Evolutionary conservation across 2,113 vertebrate genomes (phyloP).

Genomic region (Pimephales promelas): DNA sequence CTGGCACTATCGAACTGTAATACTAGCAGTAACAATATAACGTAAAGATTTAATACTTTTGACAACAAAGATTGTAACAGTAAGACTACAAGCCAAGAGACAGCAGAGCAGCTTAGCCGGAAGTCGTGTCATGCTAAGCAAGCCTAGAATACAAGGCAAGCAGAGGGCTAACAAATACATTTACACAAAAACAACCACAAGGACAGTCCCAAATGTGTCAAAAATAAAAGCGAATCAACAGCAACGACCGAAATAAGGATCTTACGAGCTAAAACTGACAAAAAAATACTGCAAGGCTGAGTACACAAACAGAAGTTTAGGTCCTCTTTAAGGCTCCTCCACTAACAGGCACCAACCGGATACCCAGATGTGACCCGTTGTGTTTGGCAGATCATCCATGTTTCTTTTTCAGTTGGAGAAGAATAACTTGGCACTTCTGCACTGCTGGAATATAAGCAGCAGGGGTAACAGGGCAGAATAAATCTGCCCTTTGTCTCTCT

Average conservation of each 20-base stretch:
- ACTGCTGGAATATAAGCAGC: conserved; percentile 34
- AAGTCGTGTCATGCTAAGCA: conserved; percentile 29
- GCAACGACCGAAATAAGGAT: background rate
- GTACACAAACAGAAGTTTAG: conserved; percentile 37
- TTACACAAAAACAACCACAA: conserved; percentile 12
- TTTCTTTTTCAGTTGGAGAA: background rate
- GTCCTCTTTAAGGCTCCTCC: background rate
- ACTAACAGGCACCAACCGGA: conserved; percentile 34
- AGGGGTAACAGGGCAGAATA: conserved; percentile 32
- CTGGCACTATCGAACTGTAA: conserved; percentile 33
- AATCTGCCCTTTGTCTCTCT: conserved; percentile 1
- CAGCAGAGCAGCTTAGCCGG: conserved; percentile 30
- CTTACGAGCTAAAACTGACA: background rate
- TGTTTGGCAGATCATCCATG: conserved; percentile 30
- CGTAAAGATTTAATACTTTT: conserved; percentile 29
- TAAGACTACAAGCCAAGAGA: conserved; percentile 33
- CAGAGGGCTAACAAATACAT: conserved; percentile 34
- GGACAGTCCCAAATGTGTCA: background rate
- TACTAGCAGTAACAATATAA: conserved; percentile 28
- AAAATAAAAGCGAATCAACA: background rate
- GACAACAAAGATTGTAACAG: conserved; percentile 25
- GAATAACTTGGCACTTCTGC: conserved; percentile 45
- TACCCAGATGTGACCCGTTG: conserved; percentile 28
- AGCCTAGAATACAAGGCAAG: conserved; percentile 36
- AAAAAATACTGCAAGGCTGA: conserved; percentile 43